phyloP scores from a whole-genome alignment of 1,140 invertebrate species.

The Tetranychus cinnabarinus region DNA sequence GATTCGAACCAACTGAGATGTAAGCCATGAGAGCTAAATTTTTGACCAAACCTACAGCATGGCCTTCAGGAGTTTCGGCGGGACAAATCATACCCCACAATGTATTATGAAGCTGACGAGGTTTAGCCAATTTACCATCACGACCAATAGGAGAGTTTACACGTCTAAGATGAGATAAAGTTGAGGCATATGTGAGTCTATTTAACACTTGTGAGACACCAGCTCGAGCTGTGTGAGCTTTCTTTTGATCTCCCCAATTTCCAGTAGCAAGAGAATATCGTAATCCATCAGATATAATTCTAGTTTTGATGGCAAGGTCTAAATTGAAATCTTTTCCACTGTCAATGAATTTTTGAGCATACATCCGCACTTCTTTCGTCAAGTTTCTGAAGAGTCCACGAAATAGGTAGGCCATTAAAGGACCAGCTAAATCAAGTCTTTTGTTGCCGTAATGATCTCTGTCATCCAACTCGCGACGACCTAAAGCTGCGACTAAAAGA shows the following conservation, averaged over 20 bases:
- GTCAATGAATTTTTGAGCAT: slow-evolving; percentile 97
- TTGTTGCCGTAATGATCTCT: slow-evolving; percentile 99
- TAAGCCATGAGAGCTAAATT: slow-evolving; percentile 97
- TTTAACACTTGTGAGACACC: slow-evolving; percentile 84
- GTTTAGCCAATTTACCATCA: slow-evolving; percentile 93
- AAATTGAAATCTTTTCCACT: slow-evolving; percentile 93
- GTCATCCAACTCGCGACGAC: slow-evolving; percentile 83
- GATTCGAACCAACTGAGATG: slow-evolving; percentile 93
- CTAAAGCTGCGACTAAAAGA: slow-evolving; percentile 71
- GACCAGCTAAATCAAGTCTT: slow-evolving; percentile 84
- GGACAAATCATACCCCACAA: slow-evolving; percentile 98
- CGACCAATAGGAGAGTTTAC: slow-evolving; percentile 95
- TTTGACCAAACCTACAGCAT: slow-evolving; percentile 62
- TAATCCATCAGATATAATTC: slow-evolving; percentile 93
- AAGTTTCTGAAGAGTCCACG: slow-evolving; percentile 59
- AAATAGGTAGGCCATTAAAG: slow-evolving; percentile 81
- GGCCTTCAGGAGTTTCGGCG: slow-evolving; percentile 21
- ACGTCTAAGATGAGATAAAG: slow-evolving; percentile 81
- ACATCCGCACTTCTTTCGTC: slow-evolving; percentile 85
- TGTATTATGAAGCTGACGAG: slow-evolving; percentile 91
- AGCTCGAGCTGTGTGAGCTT: slow-evolving; percentile 89
- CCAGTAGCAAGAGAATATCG: slow-evolving; percentile 92
- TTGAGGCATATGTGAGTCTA: slow-evolving; percentile 87
- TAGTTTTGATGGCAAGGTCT: slow-evolving; percentile 86
- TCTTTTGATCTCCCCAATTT: slow-evolving; percentile 99